Evolutionary conservation across 2,797 vertebrate genomes (phyloP), one percentile per base, ranked within the genome.

Genomic region (Hydrolagus colliei): DNA sequence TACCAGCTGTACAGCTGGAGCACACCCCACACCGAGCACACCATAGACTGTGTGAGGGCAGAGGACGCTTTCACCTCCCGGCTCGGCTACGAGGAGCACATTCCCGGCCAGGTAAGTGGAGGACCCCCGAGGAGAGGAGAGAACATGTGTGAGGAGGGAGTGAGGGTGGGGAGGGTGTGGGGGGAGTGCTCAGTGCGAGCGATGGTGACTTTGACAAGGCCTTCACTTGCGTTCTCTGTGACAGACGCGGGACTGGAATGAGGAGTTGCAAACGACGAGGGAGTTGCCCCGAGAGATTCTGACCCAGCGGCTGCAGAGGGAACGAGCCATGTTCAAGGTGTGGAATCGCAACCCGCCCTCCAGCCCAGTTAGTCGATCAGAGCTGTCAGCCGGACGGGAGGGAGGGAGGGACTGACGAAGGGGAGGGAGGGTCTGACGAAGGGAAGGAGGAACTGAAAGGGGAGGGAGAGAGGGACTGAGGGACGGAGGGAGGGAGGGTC

Each of bases 211-310:
- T 22, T 18, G 18, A 65, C 20, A 76, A 4, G 78, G 41, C 80
- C 72, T 85, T 86, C 27, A 27, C 73, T 62, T 79, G 62, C 75
- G 62, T 20, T 22, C 20, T 65, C 18, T 85, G 59, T 74, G 9
- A 20, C 75, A 95, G 95, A 89, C 89, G 86, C 92, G 93, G 87
- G 95, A 95, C 88, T 95, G 95, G 95, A 95, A 95, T 87, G 94
- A 95, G 88, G 95, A 95, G 88, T 86, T 95, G 86, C 95, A 95
- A 87, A 89, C 90, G 77, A 92, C 94, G 79, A 91, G 91, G 90
- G 93, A 94, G 90, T 93, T 95, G 86, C 93, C 94, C 18, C 88
- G 92, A 78, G 87, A 87, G 67, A 92, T 85, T 85, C 87, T 93
- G 87, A 94, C 94, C 87, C 93, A 95, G 89, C 91, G 93, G 87